phyloP scores from a whole-genome alignment of 2,888 invertebrate species.

The Acleris sparsana region DNA sequence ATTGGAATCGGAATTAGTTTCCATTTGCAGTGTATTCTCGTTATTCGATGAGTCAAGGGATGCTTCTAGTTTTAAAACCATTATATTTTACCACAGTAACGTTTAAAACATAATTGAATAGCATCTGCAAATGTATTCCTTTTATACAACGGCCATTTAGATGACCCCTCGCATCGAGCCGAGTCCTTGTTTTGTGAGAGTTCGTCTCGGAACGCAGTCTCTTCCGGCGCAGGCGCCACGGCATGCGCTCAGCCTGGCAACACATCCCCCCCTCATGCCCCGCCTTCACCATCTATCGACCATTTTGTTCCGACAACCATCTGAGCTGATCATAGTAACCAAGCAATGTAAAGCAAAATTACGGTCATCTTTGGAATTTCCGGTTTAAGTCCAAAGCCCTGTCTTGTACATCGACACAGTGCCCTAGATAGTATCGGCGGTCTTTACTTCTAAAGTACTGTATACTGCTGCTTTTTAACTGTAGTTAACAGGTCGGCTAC shows the following conservation, averaged over 20 bases:
- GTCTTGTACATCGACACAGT: constrained; percentile 3
- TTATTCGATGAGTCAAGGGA: too few relatives aligned
- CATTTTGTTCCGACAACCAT: neutral
- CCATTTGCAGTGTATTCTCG: too few relatives aligned
- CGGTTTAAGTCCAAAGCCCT: constrained; percentile 32
- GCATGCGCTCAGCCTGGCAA: neutral
- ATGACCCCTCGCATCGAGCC: neutral
- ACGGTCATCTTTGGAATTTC: constrained; percentile 24
- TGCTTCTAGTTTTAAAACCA: too few relatives aligned
- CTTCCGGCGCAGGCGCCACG: constrained; percentile 32
- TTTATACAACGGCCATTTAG: constrained; percentile 1
- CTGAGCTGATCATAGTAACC: neutral
- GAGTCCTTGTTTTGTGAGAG: constrained; percentile 29
- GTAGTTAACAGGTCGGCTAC: neutral
- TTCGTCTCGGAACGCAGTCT: constrained; percentile 1
- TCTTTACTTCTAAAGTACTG: neutral
- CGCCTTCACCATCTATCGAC: neutral
- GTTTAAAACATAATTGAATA: too few relatives aligned
- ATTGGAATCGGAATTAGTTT: too few relatives aligned
- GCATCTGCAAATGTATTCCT: too few relatives aligned
- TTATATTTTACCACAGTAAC: too few relatives aligned
- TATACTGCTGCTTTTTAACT: constrained; percentile 7
- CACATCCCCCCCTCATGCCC: neutral
- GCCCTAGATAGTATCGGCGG: constrained; percentile 12
- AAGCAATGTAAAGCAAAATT: constrained; percentile 1